A percentile compares a stretch with the other conserved stretches of the same genome.
These are phyloP conservation scores for Coreius guichenoti DNA, from an alignment of 2,797 vertebrate species.

Conservation along the genomic window DNA sequence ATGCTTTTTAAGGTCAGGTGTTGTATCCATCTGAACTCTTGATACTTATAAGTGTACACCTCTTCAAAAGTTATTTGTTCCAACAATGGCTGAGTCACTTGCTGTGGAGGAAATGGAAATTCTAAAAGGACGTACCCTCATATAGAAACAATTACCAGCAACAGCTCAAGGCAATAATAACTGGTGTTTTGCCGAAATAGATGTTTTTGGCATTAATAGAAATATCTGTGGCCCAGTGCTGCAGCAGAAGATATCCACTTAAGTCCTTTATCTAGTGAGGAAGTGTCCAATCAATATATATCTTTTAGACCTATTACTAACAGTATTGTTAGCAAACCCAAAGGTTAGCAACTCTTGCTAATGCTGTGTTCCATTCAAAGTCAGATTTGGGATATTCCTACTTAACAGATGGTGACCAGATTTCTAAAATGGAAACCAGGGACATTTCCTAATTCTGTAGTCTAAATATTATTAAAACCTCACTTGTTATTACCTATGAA, in stretches of 20 bases:
- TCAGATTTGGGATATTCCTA: neutral
- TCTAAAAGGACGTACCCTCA: constrained; percentile 25
- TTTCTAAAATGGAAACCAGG: neutral
- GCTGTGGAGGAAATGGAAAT: constrained; percentile 36
- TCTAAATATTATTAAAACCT: neutral
- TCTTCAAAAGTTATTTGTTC: constrained; percentile 37
- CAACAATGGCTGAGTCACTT: constrained; percentile 43
- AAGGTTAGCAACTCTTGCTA: constrained; percentile 55
- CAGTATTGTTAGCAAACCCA: neutral
- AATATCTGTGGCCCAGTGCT: neutral
- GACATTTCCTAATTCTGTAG: neutral
- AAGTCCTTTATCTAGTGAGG: neutral
- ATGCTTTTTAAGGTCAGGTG: constrained; percentile 12
- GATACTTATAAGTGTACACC: neutral
- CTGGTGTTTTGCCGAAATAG: neutral
- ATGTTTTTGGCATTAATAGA: neutral
- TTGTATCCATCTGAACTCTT: constrained; percentile 3
- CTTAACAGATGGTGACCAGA: neutral
- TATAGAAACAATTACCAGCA: constrained; percentile 19
- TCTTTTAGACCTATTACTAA: neutral
- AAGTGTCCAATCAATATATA: neutral
- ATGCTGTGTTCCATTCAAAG: constrained; percentile 1
- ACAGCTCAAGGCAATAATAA: constrained; percentile 1
- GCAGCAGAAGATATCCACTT: neutral
- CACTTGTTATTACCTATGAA: neutral